Evolutionary conservation across 2,797 vertebrate genomes (phyloP).

Genomic region (Lophius americanus): DNA sequence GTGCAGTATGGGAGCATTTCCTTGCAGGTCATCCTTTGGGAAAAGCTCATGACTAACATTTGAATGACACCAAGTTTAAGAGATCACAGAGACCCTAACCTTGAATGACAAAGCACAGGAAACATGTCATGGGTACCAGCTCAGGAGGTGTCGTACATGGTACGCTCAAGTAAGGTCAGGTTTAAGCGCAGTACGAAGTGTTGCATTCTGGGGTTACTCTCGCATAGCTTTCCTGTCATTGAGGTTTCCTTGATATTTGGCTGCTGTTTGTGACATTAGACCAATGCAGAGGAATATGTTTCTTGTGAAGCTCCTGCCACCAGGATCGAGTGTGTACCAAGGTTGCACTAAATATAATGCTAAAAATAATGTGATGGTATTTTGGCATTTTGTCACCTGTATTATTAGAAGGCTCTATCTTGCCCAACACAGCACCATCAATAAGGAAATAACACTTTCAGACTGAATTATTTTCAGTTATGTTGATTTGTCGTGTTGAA

Average conservation of each 20-base stretch:
- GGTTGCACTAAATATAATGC: constrained; percentile 72
- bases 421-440: constrained; percentile 39
- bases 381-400: constrained; percentile 77
- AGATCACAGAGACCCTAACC: constrained; percentile 38
- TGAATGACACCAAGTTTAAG: constrained; percentile 51
- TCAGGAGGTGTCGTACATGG: constrained; percentile 12
- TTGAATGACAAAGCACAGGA: constrained; percentile 48
- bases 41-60: constrained; percentile 32
- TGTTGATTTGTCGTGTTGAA: background rate
- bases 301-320: constrained; percentile 65
- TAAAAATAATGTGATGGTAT: constrained; percentile 81
- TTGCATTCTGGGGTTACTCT: constrained; percentile 52
- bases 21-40: constrained; percentile 21
- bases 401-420: constrained; percentile 68
- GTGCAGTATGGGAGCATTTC: background rate
- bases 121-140: constrained; percentile 32
- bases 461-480: constrained; percentile 29
- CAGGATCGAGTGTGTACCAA: constrained; percentile 71
- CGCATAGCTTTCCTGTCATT: constrained; percentile 60
- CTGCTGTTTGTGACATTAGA: constrained; percentile 66
- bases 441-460: constrained; percentile 39
- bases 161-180: constrained; percentile 27
- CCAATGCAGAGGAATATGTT: constrained; percentile 55
- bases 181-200: constrained; percentile 35
- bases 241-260: constrained; percentile 75